phyloP scores from a whole-genome alignment of 2,888 invertebrate species.

The Heliconius erato region DNA sequence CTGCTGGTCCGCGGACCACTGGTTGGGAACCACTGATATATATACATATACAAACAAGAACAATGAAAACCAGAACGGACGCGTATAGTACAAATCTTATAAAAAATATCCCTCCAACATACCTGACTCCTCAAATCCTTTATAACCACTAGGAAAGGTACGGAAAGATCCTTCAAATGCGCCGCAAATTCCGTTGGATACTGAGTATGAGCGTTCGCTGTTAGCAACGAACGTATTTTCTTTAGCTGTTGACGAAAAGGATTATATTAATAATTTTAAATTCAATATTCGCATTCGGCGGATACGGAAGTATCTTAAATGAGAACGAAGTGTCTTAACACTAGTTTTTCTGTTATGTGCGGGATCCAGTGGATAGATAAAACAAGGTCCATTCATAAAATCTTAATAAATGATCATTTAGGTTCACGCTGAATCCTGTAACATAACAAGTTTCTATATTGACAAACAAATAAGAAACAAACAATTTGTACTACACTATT shows the following conservation, averaged over 20 bases:
- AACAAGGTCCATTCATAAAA: too few relatives aligned
- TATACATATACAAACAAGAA: neutral
- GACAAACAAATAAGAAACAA: neutral
- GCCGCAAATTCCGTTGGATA: constrained; percentile 90
- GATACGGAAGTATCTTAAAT: too few relatives aligned
- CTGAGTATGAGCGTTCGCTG: constrained; percentile 90
- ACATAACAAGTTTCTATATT: too few relatives aligned
- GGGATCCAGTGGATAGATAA: too few relatives aligned
- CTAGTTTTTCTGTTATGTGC: too few relatives aligned
- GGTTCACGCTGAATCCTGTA: too few relatives aligned
- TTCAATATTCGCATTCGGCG: neutral
- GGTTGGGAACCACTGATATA: too few relatives aligned
- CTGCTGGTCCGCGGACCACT: too few relatives aligned
- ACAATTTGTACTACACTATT: too few relatives aligned
- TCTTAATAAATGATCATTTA: too few relatives aligned
- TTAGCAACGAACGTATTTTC: constrained; percentile 92
- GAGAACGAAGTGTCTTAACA: too few relatives aligned
- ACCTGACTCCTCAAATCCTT: constrained; percentile 95
- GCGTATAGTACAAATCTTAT: too few relatives aligned
- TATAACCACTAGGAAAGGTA: constrained; percentile 92
- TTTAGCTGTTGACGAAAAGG: constrained; percentile 88
- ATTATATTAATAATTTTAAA: neutral
- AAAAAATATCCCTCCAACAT: constrained; percentile 10
- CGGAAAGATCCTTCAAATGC: constrained; percentile 91
- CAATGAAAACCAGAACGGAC: neutral